A percentile compares a stretch with the other conserved stretches of the same genome.
Evolutionary conservation across 2,888 invertebrate species (phyloP).

Genomic region (Drosophila niveifrons): DNA sequence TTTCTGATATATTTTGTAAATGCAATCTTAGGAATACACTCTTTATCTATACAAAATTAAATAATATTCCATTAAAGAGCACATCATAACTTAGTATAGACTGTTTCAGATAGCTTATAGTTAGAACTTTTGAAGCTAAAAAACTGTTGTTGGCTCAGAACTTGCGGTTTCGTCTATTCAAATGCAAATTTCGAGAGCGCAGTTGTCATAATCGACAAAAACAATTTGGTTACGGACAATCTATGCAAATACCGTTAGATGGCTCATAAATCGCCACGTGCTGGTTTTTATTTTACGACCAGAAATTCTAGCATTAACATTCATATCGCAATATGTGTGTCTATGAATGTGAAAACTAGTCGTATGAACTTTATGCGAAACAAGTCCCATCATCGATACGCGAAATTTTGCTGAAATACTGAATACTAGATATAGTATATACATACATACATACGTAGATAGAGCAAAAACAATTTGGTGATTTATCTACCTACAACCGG

Average conservation of each 20-base stretch:
- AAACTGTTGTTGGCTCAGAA: background rate
- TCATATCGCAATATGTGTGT: conserved; percentile 1
- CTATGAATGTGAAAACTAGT: conserved; percentile 10
- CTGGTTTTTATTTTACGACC: conserved; percentile 5
- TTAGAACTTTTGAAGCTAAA: no score
- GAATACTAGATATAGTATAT: background rate
- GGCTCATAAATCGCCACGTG: conserved; percentile 25
- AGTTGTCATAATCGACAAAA: background rate
- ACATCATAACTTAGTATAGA: no score
- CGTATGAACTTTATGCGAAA: conserved; percentile 17
- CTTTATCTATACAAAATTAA: no score
- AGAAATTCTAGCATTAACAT: conserved; percentile 1
- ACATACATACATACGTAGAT: no score
- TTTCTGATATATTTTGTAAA: no score
- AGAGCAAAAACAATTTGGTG: conserved; percentile 12
- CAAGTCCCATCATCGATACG: conserved; percentile 3
- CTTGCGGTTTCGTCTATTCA: background rate
- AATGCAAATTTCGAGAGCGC: background rate
- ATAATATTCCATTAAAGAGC: no score
- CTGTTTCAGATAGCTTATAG: no score
- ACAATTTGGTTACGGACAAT: conserved; percentile 5
- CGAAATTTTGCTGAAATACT: background rate
- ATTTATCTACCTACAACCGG: conserved; percentile 41
- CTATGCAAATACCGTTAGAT: conserved; percentile 35
- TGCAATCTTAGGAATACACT: no score